Evolutionary conservation across 2,888 invertebrate genomes (phyloP).

Genomic region (Dryocosmus kuriphilus): DNA sequence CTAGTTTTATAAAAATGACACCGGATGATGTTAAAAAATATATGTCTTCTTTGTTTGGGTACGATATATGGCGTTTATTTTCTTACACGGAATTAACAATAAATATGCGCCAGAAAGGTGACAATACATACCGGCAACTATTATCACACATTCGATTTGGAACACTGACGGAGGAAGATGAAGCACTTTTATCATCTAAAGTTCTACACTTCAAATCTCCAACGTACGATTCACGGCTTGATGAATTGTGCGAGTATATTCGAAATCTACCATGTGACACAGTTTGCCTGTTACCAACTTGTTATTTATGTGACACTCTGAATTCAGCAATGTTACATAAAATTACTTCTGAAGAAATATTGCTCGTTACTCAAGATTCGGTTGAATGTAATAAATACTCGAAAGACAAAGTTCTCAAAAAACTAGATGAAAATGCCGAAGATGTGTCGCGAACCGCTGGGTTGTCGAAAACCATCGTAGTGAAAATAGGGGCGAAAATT

Average conservation of each 20-base stretch:
- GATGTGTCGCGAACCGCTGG: slow-evolving; percentile 44
- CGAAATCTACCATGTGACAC: slow-evolving; percentile 58
- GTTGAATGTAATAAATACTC: not conserved
- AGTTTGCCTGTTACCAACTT: slow-evolving; percentile 65
- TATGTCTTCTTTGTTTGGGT: not conserved
- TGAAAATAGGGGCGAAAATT: slow-evolving; percentile 55
- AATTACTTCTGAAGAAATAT: slow-evolving; percentile 58
- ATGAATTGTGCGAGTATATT: slow-evolving; percentile 57
- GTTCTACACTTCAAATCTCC: slow-evolving; percentile 41
- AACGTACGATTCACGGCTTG: slow-evolving; percentile 46
- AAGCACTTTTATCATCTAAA: slow-evolving; percentile 39
- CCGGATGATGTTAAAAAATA: no score
- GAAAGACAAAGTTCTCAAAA: slow-evolving; percentile 40
- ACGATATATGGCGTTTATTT: slow-evolving; percentile 63
- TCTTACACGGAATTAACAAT: slow-evolving; percentile 62
- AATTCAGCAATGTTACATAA: slow-evolving; percentile 63
- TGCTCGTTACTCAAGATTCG: slow-evolving; percentile 29
- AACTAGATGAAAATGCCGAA: slow-evolving; percentile 47
- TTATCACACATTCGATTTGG: slow-evolving; percentile 45
- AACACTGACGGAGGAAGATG: slow-evolving; percentile 32
- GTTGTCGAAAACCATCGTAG: slow-evolving; percentile 26
- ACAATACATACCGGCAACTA: slow-evolving; percentile 53
- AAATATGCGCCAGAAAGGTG: slow-evolving; percentile 60
- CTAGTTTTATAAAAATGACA: no score
- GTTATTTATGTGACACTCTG: slow-evolving; percentile 63